Percentiles rank a stretch among this genome's conserved stretches.
Evolutionary conservation across 2,888 invertebrate species (phyloP).

Genomic region (Orchestes rusci): DNA sequence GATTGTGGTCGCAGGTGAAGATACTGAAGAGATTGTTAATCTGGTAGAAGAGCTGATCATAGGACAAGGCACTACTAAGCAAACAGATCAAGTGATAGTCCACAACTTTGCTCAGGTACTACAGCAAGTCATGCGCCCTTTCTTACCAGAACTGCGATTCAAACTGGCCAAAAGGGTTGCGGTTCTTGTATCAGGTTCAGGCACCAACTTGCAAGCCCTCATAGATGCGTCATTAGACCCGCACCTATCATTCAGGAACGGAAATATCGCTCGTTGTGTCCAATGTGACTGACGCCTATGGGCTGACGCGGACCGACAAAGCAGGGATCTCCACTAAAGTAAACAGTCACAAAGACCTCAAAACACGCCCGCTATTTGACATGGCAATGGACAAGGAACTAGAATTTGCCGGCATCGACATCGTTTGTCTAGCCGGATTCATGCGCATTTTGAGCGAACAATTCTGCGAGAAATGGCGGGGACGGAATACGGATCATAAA

Average conservation of each 20-base stretch:
- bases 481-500: constrained; percentile 84
- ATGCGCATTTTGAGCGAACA: constrained; percentile 79
- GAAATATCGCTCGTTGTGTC: constrained; percentile 84
- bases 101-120: constrained; percentile 61
- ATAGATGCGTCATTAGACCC: constrained; percentile 72
- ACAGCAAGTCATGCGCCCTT: constrained; percentile 51
- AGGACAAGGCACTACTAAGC: constrained; percentile 52
- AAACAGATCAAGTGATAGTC: constrained; percentile 52
- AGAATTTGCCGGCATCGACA: constrained; percentile 62
- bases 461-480: constrained; percentile 78
- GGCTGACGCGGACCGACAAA: constrained; percentile 67
- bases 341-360: constrained; percentile 66
- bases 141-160: constrained; percentile 38
- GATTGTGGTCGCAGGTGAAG: constrained; percentile 60
- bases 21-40: constrained; percentile 45
- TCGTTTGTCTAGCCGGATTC: constrained; percentile 93
- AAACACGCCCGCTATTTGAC: constrained; percentile 74
- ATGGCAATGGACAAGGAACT: constrained; percentile 62
- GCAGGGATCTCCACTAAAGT: constrained; percentile 71
- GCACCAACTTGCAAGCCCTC: constrained; percentile 75
- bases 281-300: constrained; percentile 74
- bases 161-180: constrained; percentile 57
- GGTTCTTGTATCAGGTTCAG: constrained; percentile 87
- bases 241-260: constrained; percentile 56
- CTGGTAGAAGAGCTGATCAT: constrained; percentile 46